Evolutionary conservation across 2,888 invertebrate genomes (phyloP).

Genomic region (Timema podura): DNA sequence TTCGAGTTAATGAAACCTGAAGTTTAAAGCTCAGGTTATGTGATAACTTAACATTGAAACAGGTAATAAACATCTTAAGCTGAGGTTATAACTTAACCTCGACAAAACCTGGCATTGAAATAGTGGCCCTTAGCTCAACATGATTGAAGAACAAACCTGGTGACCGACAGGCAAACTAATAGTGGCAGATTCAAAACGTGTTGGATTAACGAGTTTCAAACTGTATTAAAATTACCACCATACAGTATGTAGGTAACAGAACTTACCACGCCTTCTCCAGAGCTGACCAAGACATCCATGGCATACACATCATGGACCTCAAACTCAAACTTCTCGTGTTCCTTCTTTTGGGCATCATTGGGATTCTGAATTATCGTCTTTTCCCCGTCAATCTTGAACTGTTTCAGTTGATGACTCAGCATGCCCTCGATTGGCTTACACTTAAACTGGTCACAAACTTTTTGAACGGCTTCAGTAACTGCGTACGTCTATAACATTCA

Average conservation of each 20-base stretch:
- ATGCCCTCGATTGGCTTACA: slow-evolving; percentile 98
- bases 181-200: too few species aligned
- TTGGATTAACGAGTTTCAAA: too few species aligned
- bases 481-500: slow-evolving; percentile 66
- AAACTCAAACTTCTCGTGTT: slow-evolving; percentile 94
- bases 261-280: slow-evolving; percentile 87
- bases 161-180: too few species aligned
- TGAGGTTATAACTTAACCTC: too few species aligned
- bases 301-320: slow-evolving; percentile 97
- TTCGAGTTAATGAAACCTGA: too few species aligned
- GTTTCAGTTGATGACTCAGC: slow-evolving; percentile 93
- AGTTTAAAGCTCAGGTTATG: too few species aligned
- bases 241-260: neutral
- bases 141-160: too few species aligned
- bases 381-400: slow-evolving; percentile 95
- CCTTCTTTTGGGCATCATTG: slow-evolving; percentile 92
- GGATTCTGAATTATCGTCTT: slow-evolving; percentile 98
- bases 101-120: too few species aligned
- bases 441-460: slow-evolving; percentile 86
- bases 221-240: too few species aligned
- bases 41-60: too few species aligned
- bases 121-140: too few species aligned
- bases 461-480: slow-evolving; percentile 89
- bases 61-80: too few species aligned
- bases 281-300: slow-evolving; percentile 95